Evolutionary conservation across 1,140 invertebrate species (phyloP), one percentile per base, ranked within the genome.

Genomic region (Drosophila quadrilineata): DNA sequence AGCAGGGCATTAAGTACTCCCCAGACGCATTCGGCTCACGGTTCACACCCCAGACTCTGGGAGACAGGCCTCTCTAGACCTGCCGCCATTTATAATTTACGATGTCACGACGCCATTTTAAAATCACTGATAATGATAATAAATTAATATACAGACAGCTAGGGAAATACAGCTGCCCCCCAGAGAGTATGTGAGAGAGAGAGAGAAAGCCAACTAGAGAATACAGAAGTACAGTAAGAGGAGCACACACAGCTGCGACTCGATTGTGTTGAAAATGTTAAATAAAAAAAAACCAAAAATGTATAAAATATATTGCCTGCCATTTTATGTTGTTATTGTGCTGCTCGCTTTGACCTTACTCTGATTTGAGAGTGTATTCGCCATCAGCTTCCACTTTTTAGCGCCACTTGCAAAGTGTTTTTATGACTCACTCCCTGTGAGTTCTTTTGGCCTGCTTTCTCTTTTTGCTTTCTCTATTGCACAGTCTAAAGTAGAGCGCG

Each of bases 91-190:
- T 84, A 86, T 76, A 79, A 85, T 86, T 85, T 85, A 85, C 75
- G 75, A 85, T 67, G 77, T 74, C 75, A 69, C 73, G 75, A 86
- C 75, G 80, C 80, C 79, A 80, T 85, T 85, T 84, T 85, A 79
- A 85, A 85, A 85, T 85, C 79, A 85, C 79, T 86, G 79, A 85
- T 85, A 85, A 85, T 86, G 79, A 86, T 85, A 86, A 85, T 85
- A 85, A 85, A 85, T 85, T 85, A 85, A 85, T 85, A 85, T 85
- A 75, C 73, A 67, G 58, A 57, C 70, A 71, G 65, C 69, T 52
- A 22, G 46, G 67, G 43, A 41, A 68, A 50, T 17, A 29, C 19
- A 22, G 35, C 36, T 36, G 16, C 9, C 24, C 54, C 43, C 14
- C 12, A 29, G 53, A 52, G 62, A 59, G 48, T 33, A n/a, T 17